A percentile compares a stretch with the other conserved stretches of the same genome.
Conservation (phyloP, 1,140 invertebrate species). For the Drosophila baimaii region DNA sequence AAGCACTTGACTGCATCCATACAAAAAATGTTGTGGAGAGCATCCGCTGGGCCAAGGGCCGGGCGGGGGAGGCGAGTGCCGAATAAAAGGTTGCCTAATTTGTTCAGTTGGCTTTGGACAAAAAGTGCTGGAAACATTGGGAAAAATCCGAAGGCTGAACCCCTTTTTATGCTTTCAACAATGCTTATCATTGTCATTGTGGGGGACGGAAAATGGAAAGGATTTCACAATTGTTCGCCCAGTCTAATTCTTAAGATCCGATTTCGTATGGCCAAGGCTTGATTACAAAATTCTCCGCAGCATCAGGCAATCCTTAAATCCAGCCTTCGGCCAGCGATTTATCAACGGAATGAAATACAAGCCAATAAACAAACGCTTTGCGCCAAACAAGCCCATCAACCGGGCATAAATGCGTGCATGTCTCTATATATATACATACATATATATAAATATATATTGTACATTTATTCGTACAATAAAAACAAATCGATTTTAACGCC, state of each 20-base stretch:
- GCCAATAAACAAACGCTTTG: conserved; percentile 42
- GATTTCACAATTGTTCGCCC: conserved; percentile 9
- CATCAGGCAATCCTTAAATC: conserved; percentile 23
- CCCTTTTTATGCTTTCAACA: conserved; percentile 27
- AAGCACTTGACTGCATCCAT: conserved; percentile 84
- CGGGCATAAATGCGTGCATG: background rate
- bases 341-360: conserved; percentile 23
- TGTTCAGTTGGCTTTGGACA: conserved; percentile 68
- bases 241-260: conserved; percentile 29
- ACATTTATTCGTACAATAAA: conserved; percentile 42
- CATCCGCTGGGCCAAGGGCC: background rate
- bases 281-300: conserved; percentile 21
- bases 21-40: conserved; percentile 66
- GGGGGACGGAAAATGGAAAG: conserved; percentile 11
- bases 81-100: conserved; percentile 74
- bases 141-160: conserved; percentile 35
- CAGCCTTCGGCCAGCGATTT: conserved; percentile 17
- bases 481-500: conserved; percentile 54
- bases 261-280: conserved; percentile 12
- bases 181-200: conserved; percentile 25
- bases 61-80: conserved; percentile 1
- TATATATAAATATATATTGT: background rate
- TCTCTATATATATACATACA: background rate
- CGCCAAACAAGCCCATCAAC: conserved; percentile 38
- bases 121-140: conserved; percentile 15